phyloP scores from a whole-genome alignment of 2,113 vertebrate species.

The human region GRCh38 chr20:21982501-21983000 shows the following conservation, averaged over 20 bases:
- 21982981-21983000: neutral
- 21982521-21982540: neutral
- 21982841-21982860: neutral
- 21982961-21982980: neutral
- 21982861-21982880: neutral
- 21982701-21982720: neutral
- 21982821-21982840: neutral
- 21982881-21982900: neutral
- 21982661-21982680: neutral
- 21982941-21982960: neutral
- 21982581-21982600: neutral
- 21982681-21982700: neutral
- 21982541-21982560: neutral
- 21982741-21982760: neutral
- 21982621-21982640: neutral
- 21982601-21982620: neutral
- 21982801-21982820: neutral
- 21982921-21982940: neutral
- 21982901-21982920: neutral
- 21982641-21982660: neutral
- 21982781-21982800: neutral
- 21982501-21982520: neutral
- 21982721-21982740: neutral
- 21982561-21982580: neutral
- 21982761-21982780: neutral